Evolutionary conservation across 2,113 vertebrate species (phyloP), one percentile per base, ranked within the genome.

Genomic region (Chunga burmeisteri): DNA sequence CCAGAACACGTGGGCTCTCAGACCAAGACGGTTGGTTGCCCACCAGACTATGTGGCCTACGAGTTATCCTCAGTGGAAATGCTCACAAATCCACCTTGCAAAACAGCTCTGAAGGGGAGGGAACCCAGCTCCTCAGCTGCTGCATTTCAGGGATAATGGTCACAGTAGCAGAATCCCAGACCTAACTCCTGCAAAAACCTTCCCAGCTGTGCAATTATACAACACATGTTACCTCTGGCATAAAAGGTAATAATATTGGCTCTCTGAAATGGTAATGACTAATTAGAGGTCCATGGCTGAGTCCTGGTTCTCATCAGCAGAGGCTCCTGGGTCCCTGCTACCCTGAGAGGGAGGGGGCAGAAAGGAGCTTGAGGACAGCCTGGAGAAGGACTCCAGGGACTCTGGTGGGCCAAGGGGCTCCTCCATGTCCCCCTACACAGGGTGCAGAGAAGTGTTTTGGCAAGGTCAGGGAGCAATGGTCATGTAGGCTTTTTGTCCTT

Each of bases 21-120:
- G 30, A 52, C 25, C 0, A 3, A 30, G 40, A 50, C 0, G 0
- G 2, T 7, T 68, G 25, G 7, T 29, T 68, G 46, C 49, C 53
- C 4, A 0, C 49, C 42, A 81, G 50, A 19, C 52, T 38, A 0
- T 21, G 55, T 70, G 52, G 18, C 7, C 56, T 34, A 2, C 0
- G 10, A 81, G 18, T 65, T 85, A 65, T 56, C 52, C 32, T 84
- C 61, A 47, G 30, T 36, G 40, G 13, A 85, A 89, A 58, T 29
- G 34, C 25, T 85, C 30, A 9, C 18, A n/a, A 91, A 12, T 10
- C 7, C 50, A 34, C 23, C 17, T 62, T 91, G 66, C 34, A 72
- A 63, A 85, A 16, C 4, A 72, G 19, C 40, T 73, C 74, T 80
- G 66, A 36, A 65, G 34, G 16, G 6, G n/a, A 83, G 49, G 30